A percentile compares a stretch with the other conserved stretches of the same genome.
phyloP scores from a whole-genome alignment of 2,113 vertebrate species.

The Pyxicephalus adspersus region DNA sequence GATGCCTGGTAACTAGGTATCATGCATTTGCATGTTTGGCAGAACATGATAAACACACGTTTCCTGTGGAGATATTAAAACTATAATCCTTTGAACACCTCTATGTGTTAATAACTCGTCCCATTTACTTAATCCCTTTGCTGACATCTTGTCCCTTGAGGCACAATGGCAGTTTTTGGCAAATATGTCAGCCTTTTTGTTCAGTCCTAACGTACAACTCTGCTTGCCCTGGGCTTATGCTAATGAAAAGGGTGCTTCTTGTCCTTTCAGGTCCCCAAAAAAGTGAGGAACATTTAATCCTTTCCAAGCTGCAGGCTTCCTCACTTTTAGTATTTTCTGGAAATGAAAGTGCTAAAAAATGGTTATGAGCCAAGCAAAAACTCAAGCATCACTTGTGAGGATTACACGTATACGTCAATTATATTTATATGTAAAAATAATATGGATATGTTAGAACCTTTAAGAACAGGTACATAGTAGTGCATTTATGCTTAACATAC shows the following conservation, averaged over 20 bases:
- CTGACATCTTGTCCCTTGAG: constrained; percentile 50
- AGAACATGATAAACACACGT: constrained; percentile 40
- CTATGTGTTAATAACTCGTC: constrained; percentile 47
- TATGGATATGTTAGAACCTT: too few species aligned
- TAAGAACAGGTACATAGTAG: too few species aligned
- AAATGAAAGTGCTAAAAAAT: too few species aligned
- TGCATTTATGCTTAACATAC: too few species aligned
- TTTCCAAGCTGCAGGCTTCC: constrained; percentile 11
- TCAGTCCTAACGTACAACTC: constrained; percentile 23
- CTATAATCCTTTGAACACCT: constrained; percentile 53
- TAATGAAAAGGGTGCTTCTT: neutral
- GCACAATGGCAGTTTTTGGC: constrained; percentile 48
- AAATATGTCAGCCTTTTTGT: constrained; percentile 13
- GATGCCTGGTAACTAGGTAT: constrained; percentile 32
- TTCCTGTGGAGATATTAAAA: constrained; percentile 43
- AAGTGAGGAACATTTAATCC: constrained; percentile 16
- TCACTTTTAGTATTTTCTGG: neutral
- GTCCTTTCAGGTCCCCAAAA: constrained; percentile 22
- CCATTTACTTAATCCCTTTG: constrained; percentile 46
- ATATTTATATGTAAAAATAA: too few species aligned
- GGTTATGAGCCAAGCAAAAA: too few species aligned
- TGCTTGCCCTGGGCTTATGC: constrained; percentile 34
- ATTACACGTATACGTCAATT: too few species aligned
- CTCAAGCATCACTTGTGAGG: too few species aligned
- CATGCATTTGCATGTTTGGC: constrained; percentile 42